These are phyloP conservation scores for Bombyx huttoni DNA, from an alignment of 2,888 invertebrate species.

Conservation along the genomic window DNA sequence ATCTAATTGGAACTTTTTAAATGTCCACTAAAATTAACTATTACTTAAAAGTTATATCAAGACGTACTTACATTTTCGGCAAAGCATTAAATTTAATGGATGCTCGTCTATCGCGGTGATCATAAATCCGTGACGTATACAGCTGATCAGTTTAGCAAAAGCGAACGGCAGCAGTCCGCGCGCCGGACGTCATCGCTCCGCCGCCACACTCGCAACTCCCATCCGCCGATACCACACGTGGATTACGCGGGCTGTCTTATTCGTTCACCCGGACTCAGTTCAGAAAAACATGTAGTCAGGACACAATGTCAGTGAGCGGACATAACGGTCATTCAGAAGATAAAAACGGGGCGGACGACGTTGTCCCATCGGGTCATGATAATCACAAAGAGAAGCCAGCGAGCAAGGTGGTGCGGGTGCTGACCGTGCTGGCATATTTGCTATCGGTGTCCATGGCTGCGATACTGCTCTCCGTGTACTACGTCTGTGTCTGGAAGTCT, in stretches of 20 bases:
- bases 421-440: constrained; percentile 86
- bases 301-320: constrained; percentile 49
- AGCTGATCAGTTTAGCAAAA: constrained; percentile 47
- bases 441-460: constrained; percentile 90
- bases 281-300: constrained; percentile 7
- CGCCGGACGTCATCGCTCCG: constrained; percentile 10
- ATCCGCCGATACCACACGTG: constrained; percentile 42
- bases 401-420: constrained; percentile 71
- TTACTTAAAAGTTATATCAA: not conserved
- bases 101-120: constrained; percentile 21
- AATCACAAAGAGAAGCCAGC: constrained; percentile 50
- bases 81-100: constrained; percentile 31
- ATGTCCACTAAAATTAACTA: constrained; percentile 16
- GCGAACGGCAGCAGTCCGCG: constrained; percentile 19
- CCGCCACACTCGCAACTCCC: constrained; percentile 24
- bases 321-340: constrained; percentile 43
- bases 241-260: constrained; percentile 25
- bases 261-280: constrained; percentile 16
- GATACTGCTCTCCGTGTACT: constrained; percentile 85
- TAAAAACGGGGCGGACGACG: constrained; percentile 41
- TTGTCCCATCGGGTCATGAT: constrained; percentile 34
- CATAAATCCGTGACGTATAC: constrained; percentile 50
- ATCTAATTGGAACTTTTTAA: not conserved
- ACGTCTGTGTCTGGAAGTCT: constrained; percentile 84
- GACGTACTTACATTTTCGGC: constrained; percentile 19